Percentiles rank a stretch among this genome's conserved stretches.
Evolutionary conservation across 2,113 vertebrate genomes (phyloP).

Genomic region (Hepsetus odoe): DNA sequence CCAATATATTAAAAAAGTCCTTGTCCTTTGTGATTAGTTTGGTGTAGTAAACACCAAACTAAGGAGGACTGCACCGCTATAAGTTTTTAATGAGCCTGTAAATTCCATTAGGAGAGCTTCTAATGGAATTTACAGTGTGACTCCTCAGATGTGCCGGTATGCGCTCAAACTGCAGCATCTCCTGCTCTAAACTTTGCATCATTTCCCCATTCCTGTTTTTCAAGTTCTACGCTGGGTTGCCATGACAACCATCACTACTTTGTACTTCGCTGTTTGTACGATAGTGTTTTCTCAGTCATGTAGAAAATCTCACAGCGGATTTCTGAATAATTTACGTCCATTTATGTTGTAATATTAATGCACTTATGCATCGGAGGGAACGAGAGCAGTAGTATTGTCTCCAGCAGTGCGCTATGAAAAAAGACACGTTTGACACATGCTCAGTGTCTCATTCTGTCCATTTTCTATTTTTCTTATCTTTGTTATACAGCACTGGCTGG

Average conservation of each 20-base stretch:
- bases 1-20: neutral
- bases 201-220: neutral
- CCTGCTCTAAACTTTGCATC: neutral
- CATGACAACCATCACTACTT: conserved; percentile 39
- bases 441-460: conserved; percentile 24
- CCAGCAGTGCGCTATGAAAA: neutral
- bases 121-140: neutral
- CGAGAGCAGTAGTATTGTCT: neutral
- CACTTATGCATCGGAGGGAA: neutral
- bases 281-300: conserved; percentile 28
- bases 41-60: neutral
- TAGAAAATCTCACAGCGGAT: conserved; percentile 38
- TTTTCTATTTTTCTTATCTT: conserved; percentile 48
- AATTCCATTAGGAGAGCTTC: neutral
- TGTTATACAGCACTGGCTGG: conserved; percentile 92
- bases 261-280: conserved; percentile 5
- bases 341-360: conserved; percentile 45
- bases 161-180: neutral
- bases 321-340: conserved; percentile 50
- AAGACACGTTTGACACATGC: neutral
- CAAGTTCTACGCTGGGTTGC: conserved; percentile 33
- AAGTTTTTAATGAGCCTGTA: neutral
- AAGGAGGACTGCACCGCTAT: neutral
- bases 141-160: neutral
- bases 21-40: neutral